phyloP scores from a whole-genome alignment of 2,888 invertebrate genomes.

The Perdita meconis region DNA sequence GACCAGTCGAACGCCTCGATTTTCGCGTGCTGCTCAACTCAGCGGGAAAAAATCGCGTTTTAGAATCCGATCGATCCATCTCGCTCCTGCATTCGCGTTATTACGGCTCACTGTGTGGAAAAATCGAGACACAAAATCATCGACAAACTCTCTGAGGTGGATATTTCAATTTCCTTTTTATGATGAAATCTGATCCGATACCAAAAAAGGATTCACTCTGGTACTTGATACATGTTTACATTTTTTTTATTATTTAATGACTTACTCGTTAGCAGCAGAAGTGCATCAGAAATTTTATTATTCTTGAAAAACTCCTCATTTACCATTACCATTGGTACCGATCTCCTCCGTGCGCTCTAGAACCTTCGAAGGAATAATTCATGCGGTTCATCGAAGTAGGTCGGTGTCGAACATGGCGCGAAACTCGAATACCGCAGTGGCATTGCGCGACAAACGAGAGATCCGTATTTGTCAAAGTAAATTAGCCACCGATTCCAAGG shows the following conservation, averaged over 20 bases:
- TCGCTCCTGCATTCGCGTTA: background rate
- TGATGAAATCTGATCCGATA: too few relatives aligned
- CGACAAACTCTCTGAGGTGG: background rate
- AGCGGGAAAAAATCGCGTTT: background rate
- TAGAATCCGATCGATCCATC: background rate
- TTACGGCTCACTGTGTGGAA: background rate
- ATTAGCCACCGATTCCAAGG: conserved; percentile 68
- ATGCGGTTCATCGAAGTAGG: conserved; percentile 65
- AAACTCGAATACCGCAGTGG: conserved; percentile 46
- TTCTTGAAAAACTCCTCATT: background rate
- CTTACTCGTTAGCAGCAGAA: too few relatives aligned
- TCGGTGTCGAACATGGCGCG: conserved; percentile 48
- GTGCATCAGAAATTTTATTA: too few relatives aligned
- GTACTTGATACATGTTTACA: too few relatives aligned
- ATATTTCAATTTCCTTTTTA: too few relatives aligned
- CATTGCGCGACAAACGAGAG: conserved; percentile 57
- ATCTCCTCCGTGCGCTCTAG: conserved; percentile 46
- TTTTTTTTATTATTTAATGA: too few relatives aligned
- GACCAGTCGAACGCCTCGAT: conserved; percentile 22
- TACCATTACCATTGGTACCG: conserved; percentile 21
- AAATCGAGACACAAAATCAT: background rate
- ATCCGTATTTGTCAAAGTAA: conserved; percentile 70
- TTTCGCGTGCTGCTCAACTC: background rate
- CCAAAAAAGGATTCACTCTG: too few relatives aligned
- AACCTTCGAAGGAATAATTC: conserved; percentile 58